These are phyloP conservation scores for Sarcophaga rosellei DNA, from an alignment of 2,888 invertebrate species.

Conservation along the genomic window DNA sequence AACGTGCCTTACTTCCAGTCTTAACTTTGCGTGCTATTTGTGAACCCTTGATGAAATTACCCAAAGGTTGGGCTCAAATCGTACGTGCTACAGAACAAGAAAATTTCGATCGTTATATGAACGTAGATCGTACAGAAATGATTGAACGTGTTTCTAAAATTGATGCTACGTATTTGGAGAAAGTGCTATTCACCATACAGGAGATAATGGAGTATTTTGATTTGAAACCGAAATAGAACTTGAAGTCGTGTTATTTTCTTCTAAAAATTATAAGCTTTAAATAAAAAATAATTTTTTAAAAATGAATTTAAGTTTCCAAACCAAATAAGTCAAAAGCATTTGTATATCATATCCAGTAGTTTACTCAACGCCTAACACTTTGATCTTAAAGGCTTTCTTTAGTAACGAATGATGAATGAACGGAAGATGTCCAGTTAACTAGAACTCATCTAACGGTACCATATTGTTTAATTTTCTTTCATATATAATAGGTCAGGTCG, in stretches of 20 bases:
- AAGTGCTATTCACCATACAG: constrained; percentile 75
- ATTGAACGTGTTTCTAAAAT: constrained; percentile 77
- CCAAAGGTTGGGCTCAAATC: constrained; percentile 75
- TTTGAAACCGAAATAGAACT: constrained; percentile 47
- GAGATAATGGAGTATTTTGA: constrained; percentile 76
- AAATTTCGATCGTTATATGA: constrained; percentile 79
- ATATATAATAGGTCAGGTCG: too few species aligned
- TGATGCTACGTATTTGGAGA: constrained; percentile 76
- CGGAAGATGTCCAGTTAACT: too few species aligned
- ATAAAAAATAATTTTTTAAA: background rate
- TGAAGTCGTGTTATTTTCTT: too few species aligned
- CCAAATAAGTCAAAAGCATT: too few species aligned
- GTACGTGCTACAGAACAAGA: constrained; percentile 77
- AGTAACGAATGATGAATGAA: too few species aligned
- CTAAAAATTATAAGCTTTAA: too few species aligned
- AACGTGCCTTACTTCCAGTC: constrained; percentile 76
- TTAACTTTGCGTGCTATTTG: constrained; percentile 78
- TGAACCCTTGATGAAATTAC: constrained; percentile 79
- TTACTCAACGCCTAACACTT: too few species aligned
- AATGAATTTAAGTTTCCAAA: too few species aligned
- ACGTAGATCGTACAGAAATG: constrained; percentile 79
- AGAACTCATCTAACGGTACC: too few species aligned
- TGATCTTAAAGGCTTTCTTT: too few species aligned
- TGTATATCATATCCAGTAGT: too few species aligned
- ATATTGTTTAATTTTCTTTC: too few species aligned